Conservation (phyloP, 2,797 vertebrate genomes). For the Petrocephalus schoutedeni region DNA sequence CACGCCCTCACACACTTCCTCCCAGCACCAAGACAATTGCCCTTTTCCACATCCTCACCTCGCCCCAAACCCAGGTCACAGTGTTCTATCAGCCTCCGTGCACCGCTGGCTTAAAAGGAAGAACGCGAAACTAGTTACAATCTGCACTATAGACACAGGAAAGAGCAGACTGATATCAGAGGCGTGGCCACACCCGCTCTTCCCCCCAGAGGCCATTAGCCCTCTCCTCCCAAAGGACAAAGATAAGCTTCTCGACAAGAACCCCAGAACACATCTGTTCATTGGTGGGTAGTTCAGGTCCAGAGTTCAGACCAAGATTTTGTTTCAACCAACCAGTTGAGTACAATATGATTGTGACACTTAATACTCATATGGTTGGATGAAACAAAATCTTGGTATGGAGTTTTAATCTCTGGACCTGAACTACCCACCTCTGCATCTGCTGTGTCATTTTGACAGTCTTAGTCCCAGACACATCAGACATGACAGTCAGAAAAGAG, state of each 20-base stretch:
- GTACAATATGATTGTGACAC: neutral
- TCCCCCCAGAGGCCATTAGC: neutral
- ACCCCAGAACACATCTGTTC: neutral
- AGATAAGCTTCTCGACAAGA: neutral
- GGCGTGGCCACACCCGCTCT: neutral
- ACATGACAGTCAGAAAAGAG: neutral
- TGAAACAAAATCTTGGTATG: neutral
- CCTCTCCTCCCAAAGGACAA: neutral
- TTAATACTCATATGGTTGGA: neutral
- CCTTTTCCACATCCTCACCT: neutral
- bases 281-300: neutral
- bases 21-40: constrained; percentile 1
- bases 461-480: neutral
- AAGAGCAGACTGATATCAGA: neutral
- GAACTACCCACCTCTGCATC: neutral
- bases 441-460: neutral
- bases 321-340: neutral
- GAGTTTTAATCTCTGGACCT: neutral
- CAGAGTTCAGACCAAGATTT: neutral
- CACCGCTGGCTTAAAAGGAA: neutral
- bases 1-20: constrained; percentile 24
- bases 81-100: neutral
- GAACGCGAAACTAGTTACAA: neutral
- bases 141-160: neutral
- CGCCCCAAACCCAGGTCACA: neutral